phyloP scores from a whole-genome alignment of 2,113 vertebrate genomes.

The Fregata magnificens region DNA sequence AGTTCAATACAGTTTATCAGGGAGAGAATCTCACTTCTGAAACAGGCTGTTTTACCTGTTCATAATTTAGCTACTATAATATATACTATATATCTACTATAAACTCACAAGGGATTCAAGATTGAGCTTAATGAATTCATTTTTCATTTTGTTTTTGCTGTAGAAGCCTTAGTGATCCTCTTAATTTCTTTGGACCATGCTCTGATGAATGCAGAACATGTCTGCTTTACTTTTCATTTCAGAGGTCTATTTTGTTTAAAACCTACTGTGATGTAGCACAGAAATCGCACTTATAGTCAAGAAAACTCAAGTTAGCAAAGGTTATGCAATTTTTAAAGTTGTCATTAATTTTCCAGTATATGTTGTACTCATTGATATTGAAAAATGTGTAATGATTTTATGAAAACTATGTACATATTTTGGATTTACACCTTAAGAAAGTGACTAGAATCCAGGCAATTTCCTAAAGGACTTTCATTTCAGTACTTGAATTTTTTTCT shows the following conservation, averaged over 20 bases:
- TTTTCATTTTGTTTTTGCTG: background rate
- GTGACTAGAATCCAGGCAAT: background rate
- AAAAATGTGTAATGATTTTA: background rate
- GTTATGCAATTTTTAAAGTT: background rate
- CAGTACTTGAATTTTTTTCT: background rate
- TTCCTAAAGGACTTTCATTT: background rate
- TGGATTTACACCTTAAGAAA: background rate
- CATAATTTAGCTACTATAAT: background rate
- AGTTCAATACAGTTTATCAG: background rate
- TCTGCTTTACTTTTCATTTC: constrained; percentile 63
- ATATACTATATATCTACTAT: background rate
- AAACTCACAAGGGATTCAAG: background rate
- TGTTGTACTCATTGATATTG: accelerated
- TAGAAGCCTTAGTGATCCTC: constrained; percentile 69
- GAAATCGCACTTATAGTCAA: constrained; percentile 36
- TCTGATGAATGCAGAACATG: constrained; percentile 44
- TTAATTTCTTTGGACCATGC: constrained; percentile 58
- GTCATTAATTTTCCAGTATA: background rate
- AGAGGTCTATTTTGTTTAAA: constrained; percentile 68
- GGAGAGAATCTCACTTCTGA: background rate
- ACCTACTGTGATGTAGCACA: constrained; percentile 17
- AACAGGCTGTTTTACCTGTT: background rate
- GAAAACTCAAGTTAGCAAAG: constrained; percentile 68
- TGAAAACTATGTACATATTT: background rate
- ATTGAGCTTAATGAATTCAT: background rate